A percentile compares a stretch with the other conserved stretches of the same genome.
These are phyloP conservation scores for Synergus umbraculus DNA, from an alignment of 2,888 invertebrate genomes.

Conservation along the genomic window DNA sequence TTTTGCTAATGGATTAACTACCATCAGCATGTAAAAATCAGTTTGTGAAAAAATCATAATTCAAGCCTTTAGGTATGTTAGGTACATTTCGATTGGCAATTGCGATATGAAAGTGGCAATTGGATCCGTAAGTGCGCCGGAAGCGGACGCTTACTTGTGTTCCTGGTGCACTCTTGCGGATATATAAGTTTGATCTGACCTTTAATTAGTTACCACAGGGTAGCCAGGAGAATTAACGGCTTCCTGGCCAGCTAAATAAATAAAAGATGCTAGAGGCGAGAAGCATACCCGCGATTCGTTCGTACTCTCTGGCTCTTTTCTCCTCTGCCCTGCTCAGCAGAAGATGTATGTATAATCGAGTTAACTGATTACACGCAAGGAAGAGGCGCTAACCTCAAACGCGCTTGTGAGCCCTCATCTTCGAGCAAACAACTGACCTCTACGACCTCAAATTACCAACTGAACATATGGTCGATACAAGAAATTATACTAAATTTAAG, in stretches of 20 bases:
- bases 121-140: constrained; percentile 63
- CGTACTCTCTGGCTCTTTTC: constrained; percentile 45
- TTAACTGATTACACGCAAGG: constrained; percentile 65
- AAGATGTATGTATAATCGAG: constrained; percentile 60
- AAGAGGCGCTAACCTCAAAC: constrained; percentile 51
- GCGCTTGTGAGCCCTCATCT: constrained; percentile 7
- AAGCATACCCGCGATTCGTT: constrained; percentile 50
- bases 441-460: constrained; percentile 5
- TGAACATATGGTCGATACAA: constrained; percentile 3
- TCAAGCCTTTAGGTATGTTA: background rate
- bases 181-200: constrained; percentile 67
- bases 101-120: background rate
- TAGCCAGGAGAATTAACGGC: constrained; percentile 71
- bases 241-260: constrained; percentile 74
- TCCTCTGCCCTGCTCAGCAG: constrained; percentile 49
- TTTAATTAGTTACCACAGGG: constrained; percentile 73
- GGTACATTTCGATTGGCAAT: background rate
- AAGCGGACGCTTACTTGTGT: constrained; percentile 66
- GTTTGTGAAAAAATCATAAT: background rate
- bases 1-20: background rate
- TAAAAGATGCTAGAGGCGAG: constrained; percentile 65
- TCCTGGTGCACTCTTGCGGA: constrained; percentile 56
- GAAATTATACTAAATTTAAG: background rate
- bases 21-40: background rate
- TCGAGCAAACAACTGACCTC: constrained; percentile 12